phyloP scores from a whole-genome alignment of 2,113 vertebrate species.

The Ageneiosus marmoratus region DNA sequence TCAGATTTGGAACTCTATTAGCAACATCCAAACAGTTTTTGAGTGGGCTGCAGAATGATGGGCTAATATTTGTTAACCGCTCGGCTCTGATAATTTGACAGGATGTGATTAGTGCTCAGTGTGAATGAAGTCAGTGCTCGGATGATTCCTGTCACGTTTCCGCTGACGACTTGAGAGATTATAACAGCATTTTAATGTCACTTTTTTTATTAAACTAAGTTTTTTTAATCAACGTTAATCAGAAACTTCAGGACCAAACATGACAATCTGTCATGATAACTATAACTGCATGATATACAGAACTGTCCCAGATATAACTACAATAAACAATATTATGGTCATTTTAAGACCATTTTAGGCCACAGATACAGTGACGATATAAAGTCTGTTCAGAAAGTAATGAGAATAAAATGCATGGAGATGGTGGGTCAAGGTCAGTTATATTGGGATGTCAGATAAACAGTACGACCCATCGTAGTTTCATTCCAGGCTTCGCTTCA shows the following conservation, averaged over 20 bases:
- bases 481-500: too few species aligned
- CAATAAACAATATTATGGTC: too few species aligned
- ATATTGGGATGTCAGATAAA: too few species aligned
- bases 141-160: conserved; percentile 40
- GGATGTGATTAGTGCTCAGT: conserved; percentile 44
- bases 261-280: too few species aligned
- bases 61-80: conserved; percentile 43
- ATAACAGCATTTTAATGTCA: conserved; percentile 35
- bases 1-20: conserved; percentile 36
- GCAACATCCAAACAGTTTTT: conserved; percentile 31
- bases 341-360: too few species aligned
- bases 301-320: too few species aligned
- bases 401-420: too few species aligned
- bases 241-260: not conserved
- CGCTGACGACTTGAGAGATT: conserved; percentile 37
- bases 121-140: conserved; percentile 32
- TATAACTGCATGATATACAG: too few species aligned
- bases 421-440: too few species aligned
- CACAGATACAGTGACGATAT: too few species aligned
- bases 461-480: too few species aligned
- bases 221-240: not conserved
- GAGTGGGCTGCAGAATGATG: conserved; percentile 32
- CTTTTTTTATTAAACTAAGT: conserved; percentile 21
- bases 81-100: conserved; percentile 36
- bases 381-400: too few species aligned